These are phyloP conservation scores for Chunga burmeisteri DNA, from an alignment of 2,113 vertebrate species.

Conservation along the genomic window DNA sequence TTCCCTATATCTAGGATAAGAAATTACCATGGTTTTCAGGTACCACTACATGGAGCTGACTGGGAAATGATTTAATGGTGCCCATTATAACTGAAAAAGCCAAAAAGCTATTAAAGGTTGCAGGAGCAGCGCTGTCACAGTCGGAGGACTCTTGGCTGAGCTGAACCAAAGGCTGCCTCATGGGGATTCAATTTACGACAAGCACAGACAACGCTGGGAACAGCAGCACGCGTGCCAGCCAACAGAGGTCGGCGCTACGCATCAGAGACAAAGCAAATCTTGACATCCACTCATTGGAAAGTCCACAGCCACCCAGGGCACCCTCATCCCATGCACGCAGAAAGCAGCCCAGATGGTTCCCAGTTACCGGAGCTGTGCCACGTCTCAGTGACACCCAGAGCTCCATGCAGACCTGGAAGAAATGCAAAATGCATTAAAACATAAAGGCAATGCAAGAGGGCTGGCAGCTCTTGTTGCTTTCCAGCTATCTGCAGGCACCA, in stretches of 20 bases:
- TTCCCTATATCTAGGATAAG: not conserved
- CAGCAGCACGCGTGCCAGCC: not conserved
- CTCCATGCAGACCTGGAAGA: not conserved
- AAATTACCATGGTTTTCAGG: not conserved
- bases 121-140: not conserved
- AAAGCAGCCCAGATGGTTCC: not conserved
- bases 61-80: not conserved
- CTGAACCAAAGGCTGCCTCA: not conserved
- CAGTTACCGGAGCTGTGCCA: not conserved
- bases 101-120: not conserved
- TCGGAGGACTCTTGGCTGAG: not conserved
- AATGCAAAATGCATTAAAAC: not conserved
- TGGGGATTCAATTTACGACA: not conserved
- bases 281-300: not conserved
- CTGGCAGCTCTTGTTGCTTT: not conserved
- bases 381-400: not conserved
- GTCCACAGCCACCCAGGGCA: not conserved
- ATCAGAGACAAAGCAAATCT: not conserved
- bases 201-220: not conserved
- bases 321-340: not conserved
- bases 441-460: not conserved
- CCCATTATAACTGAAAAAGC: not conserved
- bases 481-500: slow-evolving; percentile 35
- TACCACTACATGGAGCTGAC: not conserved
- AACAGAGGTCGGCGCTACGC: not conserved